phyloP scores from a whole-genome alignment of 2,797 vertebrate genomes.

The Poeciliopsis gracilis region DNA sequence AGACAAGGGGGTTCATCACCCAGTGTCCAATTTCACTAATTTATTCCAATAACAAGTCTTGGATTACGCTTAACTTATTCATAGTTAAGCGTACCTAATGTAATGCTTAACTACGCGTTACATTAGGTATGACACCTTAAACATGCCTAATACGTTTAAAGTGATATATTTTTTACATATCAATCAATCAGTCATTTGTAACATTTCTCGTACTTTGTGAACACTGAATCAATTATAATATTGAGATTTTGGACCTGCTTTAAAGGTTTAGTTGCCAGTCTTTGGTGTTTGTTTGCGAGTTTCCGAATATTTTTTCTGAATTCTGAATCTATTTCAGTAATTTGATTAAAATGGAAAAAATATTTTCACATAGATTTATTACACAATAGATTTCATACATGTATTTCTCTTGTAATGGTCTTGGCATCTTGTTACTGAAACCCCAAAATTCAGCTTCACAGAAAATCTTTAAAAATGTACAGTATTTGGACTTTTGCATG shows the following conservation, averaged over 20 bases:
- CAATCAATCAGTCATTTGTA: background rate
- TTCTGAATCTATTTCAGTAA: background rate
- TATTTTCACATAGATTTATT: background rate
- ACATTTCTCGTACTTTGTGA: background rate
- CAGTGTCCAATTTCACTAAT: background rate
- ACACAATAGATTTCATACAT: background rate
- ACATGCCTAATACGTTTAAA: background rate
- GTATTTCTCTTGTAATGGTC: background rate
- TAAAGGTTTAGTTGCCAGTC: background rate
- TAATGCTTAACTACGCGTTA: background rate
- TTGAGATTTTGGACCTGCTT: background rate
- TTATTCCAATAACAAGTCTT: background rate
- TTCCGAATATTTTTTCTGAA: background rate
- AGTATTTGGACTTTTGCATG: background rate
- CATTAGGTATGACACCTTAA: background rate
- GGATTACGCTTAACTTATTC: background rate
- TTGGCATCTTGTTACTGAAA: background rate
- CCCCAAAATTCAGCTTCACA: background rate
- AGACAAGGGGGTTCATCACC: background rate
- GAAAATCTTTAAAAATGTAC: background rate
- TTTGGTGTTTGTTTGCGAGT: background rate
- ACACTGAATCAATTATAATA: background rate
- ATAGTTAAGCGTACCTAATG: background rate
- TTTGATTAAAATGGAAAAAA: background rate
- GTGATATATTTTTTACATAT: background rate